phyloP scores from a whole-genome alignment of 53 echinoderm and acorn worm genomes.

The Echinarachnius parma region DNA sequence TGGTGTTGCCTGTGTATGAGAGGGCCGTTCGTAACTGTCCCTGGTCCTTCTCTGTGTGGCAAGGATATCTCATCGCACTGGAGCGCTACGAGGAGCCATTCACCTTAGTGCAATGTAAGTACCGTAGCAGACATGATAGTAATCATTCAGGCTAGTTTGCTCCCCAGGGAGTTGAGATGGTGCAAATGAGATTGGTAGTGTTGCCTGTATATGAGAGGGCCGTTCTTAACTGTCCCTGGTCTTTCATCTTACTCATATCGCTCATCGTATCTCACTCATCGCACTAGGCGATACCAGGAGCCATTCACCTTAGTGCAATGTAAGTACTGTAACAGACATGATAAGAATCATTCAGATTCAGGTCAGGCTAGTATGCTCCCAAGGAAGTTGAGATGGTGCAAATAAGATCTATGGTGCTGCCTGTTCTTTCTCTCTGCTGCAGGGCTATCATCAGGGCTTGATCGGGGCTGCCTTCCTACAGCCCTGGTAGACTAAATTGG shows the following conservation, averaged over 20 bases:
- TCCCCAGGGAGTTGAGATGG: slow-evolving; percentile 26
- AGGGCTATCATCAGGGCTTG: slow-evolving; percentile 62
- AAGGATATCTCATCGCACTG: slow-evolving; percentile 58
- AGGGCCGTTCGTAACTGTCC: slow-evolving; percentile 94
- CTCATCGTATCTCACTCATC: no score
- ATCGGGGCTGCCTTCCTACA: slow-evolving; percentile 62
- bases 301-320: slow-evolving; percentile 55
- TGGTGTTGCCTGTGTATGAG: slow-evolving; percentile 66
- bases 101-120: slow-evolving; percentile 55
- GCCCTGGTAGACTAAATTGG: slow-evolving; percentile 78
- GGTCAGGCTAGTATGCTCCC: no score
- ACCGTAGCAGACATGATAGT: no score
- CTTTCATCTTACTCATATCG: slow-evolving; percentile 51
- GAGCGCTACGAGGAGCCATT: slow-evolving; percentile 68
- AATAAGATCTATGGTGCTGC: no score
- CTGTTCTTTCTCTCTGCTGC: no score
- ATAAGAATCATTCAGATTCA: no score
- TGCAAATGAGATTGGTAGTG: slow-evolving; percentile 57
- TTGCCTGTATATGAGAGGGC: slow-evolving; percentile 77
- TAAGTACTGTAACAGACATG: no score
- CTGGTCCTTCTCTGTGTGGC: slow-evolving; percentile 78
- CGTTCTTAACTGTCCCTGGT: slow-evolving; percentile 95
- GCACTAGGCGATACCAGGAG: slow-evolving; percentile 59
- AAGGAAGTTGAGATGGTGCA: no score
- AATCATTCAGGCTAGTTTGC: no score